Percentiles rank a stretch among this genome's conserved stretches.
phyloP scores from a whole-genome alignment of 2,113 vertebrate genomes.

The Brachirus orientalis region DNA sequence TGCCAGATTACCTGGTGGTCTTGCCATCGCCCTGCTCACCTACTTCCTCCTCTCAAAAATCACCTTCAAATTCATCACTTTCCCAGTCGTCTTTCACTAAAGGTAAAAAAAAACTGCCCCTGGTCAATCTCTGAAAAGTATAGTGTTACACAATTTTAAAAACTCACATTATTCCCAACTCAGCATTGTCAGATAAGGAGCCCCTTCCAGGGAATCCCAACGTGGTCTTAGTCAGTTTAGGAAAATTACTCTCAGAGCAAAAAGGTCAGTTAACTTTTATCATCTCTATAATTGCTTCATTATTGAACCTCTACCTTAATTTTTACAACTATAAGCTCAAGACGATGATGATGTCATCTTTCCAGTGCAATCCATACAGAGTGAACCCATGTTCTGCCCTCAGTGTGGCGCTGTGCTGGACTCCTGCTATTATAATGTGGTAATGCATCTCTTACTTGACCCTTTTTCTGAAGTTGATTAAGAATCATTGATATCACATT shows the following conservation, averaged over 20 bases:
- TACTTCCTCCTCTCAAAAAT: slow-evolving; percentile 17
- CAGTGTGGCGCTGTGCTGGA: slow-evolving; percentile 70
- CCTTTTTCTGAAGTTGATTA: neutral
- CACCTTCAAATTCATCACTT: neutral
- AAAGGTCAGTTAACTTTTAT: slow-evolving; percentile 59
- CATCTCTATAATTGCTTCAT: slow-evolving; percentile 6
- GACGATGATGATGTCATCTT: slow-evolving; percentile 11
- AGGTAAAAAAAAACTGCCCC: slow-evolving; percentile 1
- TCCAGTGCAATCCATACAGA: slow-evolving; percentile 54
- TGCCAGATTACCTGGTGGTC: slow-evolving; percentile 66
- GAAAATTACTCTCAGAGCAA: slow-evolving; percentile 70
- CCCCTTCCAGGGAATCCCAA: slow-evolving; percentile 78
- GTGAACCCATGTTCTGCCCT: slow-evolving; percentile 61
- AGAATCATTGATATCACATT: neutral
- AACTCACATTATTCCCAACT: neutral
- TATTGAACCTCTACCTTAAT: neutral
- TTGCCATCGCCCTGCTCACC: slow-evolving; percentile 30
- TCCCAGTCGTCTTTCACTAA: neutral
- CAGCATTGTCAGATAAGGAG: slow-evolving; percentile 40
- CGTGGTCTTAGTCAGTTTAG: slow-evolving; percentile 77
- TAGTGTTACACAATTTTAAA: neutral
- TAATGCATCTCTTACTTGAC: slow-evolving; percentile 28
- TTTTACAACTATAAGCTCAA: neutral
- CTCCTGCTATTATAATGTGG: slow-evolving; percentile 65
- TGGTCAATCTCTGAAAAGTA: neutral